Base-by-base conservation (phyloP, 2,797 vertebrate species). In the Pygocentrus nattereri region DNA sequence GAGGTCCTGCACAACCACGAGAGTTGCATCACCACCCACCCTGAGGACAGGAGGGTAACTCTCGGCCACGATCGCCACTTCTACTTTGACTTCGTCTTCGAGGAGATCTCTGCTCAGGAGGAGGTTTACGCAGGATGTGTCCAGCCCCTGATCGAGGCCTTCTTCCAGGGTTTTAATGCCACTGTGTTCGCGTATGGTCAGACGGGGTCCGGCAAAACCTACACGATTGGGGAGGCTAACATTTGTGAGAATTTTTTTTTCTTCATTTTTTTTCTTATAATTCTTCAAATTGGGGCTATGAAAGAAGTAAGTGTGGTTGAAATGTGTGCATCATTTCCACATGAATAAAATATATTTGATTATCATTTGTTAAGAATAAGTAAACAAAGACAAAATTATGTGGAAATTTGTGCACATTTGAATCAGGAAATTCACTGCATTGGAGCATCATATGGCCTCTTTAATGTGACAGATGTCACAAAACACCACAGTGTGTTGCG, bases 151-250 rank as follows among this genome's bases (percentile, higher is more conserved):
- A 95, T 99, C 0, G 94, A 96, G 62, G 96, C 97, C 34, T 99
- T 99, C 90, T 97, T 99, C 88, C 95, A 96, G 89, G 98, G 98
- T 5, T 97, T 97, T 92, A 99, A 99, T 31, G 95, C 95, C 70
- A 98, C 98, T 0, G 95, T 99, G 23, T 98, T 99, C 89, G 97
- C 97, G 65, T 99, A 99, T 19, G 98, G 97, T 0, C 98, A 98
- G 93, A 99, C 97, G 0, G 97, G 98, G 84, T 98, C 97, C 0
- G 98, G 98, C 71, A 99, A 99, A 92, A 99, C 98, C 0, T 97
- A 98, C 89, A 98, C 97, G 62, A 96, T 99, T 84, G 98, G 98
- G 70, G 97, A 97, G 91, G 95, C 96, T 80, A 97, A 97, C 88
- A 95, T 97, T 82, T 96, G 97, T 98, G 90, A 97, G 97, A 96